These are phyloP conservation scores for Arctia plantaginis DNA, from an alignment of 2,888 invertebrate species.

Conservation along the genomic window DNA sequence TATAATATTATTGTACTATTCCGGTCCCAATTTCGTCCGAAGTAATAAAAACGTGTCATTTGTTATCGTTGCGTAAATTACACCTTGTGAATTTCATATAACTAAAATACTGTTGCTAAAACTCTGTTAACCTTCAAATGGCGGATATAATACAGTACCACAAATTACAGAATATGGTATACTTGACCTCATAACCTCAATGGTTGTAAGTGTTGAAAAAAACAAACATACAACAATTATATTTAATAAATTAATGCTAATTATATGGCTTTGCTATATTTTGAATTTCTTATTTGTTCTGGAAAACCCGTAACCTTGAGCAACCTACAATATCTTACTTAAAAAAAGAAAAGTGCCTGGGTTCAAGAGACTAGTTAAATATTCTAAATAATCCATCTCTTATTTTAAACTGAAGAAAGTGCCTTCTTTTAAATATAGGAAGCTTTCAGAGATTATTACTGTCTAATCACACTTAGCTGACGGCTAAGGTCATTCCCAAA, in stretches of 20 bases:
- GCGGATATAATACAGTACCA: constrained; percentile 14
- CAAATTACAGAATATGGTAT: constrained; percentile 18
- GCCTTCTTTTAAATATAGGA: constrained; percentile 20
- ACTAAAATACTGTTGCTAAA: background rate
- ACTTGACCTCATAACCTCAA: constrained; percentile 31
- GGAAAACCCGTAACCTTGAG: background rate
- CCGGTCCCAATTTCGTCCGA: too few species aligned
- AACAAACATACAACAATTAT: constrained; percentile 4
- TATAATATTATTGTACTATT: too few species aligned
- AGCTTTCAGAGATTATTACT: constrained; percentile 29
- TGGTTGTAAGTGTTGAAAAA: constrained; percentile 23
- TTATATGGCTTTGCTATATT: constrained; percentile 14
- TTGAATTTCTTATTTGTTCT: background rate
- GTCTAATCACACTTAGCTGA: constrained; percentile 38
- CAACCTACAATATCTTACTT: background rate
- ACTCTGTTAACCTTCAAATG: constrained; percentile 2
- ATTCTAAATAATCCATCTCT: background rate
- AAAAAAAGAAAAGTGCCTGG: background rate
- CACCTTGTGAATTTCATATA: background rate
- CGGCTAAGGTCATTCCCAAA: constrained; percentile 49
- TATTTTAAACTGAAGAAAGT: background rate
- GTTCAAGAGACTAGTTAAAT: background rate
- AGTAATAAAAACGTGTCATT: background rate
- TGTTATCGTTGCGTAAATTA: background rate
- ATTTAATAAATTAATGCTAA: constrained; percentile 11